phyloP scores from a whole-genome alignment of 2,888 invertebrate species.

The Yponomeuta cagnagella region DNA sequence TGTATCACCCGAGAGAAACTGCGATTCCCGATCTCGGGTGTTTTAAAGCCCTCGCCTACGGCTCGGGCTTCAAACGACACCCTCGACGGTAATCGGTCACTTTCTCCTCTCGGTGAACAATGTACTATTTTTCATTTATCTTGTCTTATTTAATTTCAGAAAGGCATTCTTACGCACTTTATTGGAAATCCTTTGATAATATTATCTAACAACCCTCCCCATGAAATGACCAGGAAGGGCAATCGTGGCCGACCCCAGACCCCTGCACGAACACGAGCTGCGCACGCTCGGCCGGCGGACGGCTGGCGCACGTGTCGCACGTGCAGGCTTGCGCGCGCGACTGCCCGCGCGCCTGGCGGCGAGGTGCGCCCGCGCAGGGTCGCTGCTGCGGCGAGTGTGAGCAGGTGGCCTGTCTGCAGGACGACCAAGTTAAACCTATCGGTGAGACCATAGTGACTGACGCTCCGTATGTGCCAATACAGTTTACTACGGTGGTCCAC shows the following conservation, averaged over 20 bases:
- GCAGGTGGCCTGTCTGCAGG: conserved; percentile 74
- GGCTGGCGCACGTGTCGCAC: conserved; percentile 51
- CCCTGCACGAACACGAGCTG: conserved; percentile 74
- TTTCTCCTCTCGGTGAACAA: too few species aligned
- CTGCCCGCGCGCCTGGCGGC: conserved; percentile 74
- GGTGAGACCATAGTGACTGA: conserved; percentile 37
- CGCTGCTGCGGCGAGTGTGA: conserved; percentile 81
- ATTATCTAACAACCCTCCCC: too few species aligned
- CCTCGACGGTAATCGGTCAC: too few species aligned
- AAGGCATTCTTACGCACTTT: neutral
- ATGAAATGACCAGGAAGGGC: conserved; percentile 47
- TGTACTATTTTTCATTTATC: conserved; percentile 19
- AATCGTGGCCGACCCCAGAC: conserved; percentile 70
- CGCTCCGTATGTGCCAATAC: too few species aligned
- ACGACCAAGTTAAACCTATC: conserved; percentile 59
- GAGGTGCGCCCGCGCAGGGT: conserved; percentile 52
- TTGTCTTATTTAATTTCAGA: neutral
- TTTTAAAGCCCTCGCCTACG: too few species aligned
- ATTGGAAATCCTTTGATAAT: neutral
- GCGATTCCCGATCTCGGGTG: too few species aligned
- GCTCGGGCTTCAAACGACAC: too few species aligned
- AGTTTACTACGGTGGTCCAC: too few species aligned
- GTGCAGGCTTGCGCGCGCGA: conserved; percentile 57
- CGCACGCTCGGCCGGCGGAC: conserved; percentile 46
- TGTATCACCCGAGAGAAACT: too few species aligned